Conservation (phyloP, 1,140 invertebrate genomes). For the Rhopalosiphum maidis region DNA sequence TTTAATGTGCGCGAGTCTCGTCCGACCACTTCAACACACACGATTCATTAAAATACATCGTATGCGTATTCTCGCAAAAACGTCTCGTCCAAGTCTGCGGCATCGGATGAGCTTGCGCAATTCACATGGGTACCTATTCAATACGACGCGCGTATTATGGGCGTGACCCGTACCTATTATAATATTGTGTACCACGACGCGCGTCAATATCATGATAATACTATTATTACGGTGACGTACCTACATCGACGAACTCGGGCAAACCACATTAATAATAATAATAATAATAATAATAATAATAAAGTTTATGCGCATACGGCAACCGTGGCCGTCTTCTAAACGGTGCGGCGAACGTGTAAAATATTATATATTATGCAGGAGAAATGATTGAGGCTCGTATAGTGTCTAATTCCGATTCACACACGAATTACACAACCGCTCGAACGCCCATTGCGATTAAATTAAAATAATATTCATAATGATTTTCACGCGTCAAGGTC, state of each 20-base stretch:
- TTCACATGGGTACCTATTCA: not conserved
- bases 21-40: not conserved
- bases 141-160: not conserved
- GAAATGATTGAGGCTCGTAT: not conserved
- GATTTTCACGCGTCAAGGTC: not conserved
- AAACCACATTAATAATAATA: too few relatives aligned
- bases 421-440: not conserved
- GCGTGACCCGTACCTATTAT: not conserved
- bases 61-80: not conserved
- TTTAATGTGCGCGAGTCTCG: not conserved
- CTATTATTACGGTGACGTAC: not conserved
- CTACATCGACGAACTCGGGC: not conserved
- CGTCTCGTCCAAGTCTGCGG: not conserved
- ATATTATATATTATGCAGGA: not conserved
- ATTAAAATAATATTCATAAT: constrained; percentile 11
- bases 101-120: not conserved
- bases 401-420: not conserved
- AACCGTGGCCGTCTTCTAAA: not conserved
- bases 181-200: not conserved
- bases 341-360: not conserved
- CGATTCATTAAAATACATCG: not conserved
- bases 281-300: not conserved
- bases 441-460: not conserved
- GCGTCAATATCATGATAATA: not conserved
- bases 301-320: not conserved